Evolutionary conservation across 2,113 vertebrate species (phyloP), one percentile per base, ranked within the genome.

Genomic region (Clinocottus analis): DNA sequence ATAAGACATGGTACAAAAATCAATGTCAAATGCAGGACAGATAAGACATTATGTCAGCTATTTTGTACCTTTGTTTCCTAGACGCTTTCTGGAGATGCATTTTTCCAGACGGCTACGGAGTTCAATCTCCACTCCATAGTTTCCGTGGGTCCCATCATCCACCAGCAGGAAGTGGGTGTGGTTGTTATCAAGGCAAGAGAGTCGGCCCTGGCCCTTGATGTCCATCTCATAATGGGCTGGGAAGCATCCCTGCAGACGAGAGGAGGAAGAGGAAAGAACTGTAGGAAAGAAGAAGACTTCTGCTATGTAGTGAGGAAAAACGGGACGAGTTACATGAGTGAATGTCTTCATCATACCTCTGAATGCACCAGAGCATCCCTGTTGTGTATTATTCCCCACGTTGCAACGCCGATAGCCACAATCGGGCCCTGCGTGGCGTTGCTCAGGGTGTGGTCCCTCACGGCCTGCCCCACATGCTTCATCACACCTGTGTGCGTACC

Each of bases 161-260:
- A 99, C 98, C 49, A 99, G 93, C 85, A 99, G 95, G 89, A 99
- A 99, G 83, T 99, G 97, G 3, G 97, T 96, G 75, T 99, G 98
- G 86, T 99, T 99, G 92, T 88, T 94, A 75, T 99, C 98, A 25
- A 99, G 94, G 80, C 97, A 97, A 1, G 97, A 96, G 47, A 97
- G 90, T 1, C 56, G 85, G 16, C 96, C 97, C 73, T 98, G 97
- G 70, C 91, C 94, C 56, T 95, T 93, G 68, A 95, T 94, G n/a
- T 98, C 97, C 89, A 97, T 56, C 0, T 84, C 0, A 0, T 99
- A 99, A 77, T 96, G 77, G 0, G 97, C 97, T 1, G 96, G 96
- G 77, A 96, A 98, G 51, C 94, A 49, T 0, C 96, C 98, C 97
- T 99, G 74, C 37, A 43, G 43, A 2, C 7, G 37, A 31, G 17